phyloP scores from a whole-genome alignment of 2,797 vertebrate species.

The Vultur gryphus region DNA sequence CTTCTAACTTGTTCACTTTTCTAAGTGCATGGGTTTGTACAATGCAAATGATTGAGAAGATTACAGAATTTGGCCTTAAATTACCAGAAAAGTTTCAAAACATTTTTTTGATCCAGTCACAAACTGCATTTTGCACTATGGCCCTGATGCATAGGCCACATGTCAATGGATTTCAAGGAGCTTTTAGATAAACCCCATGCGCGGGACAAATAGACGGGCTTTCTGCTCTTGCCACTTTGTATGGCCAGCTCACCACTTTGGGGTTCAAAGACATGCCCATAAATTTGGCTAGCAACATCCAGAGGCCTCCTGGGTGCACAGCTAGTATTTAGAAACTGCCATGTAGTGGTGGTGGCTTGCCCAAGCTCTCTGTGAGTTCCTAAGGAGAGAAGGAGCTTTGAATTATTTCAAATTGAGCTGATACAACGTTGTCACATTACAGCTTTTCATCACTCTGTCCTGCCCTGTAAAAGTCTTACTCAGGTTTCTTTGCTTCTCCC shows the following conservation, averaged over 20 bases:
- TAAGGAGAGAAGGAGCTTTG: not conserved
- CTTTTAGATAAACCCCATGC: not conserved
- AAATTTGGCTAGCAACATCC: not conserved
- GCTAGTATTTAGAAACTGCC: not conserved
- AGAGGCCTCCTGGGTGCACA: not conserved
- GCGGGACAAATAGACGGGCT: not conserved
- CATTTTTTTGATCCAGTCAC: not conserved
- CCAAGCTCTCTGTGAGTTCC: not conserved
- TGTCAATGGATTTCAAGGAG: not conserved
- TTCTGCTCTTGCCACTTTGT: not conserved
- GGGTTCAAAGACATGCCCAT: not conserved
- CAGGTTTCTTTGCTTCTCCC: conserved; percentile 43
- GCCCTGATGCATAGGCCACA: not conserved
- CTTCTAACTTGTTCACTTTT: not conserved
- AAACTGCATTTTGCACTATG: not conserved
- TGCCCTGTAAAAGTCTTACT: conserved; percentile 36
- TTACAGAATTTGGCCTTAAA: not conserved
- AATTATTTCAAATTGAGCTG: conserved; percentile 25
- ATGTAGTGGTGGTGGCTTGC: not conserved
- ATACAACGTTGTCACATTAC: not conserved
- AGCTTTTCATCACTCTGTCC: conserved; percentile 41
- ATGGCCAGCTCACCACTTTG: not conserved
- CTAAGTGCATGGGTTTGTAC: not conserved
- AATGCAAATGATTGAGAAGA: not conserved
- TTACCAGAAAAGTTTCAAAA: not conserved